Percentiles rank a stretch among this genome's conserved stretches.
Conservation (phyloP, 2,113 vertebrate species). For the Mobula birostris region DNA sequence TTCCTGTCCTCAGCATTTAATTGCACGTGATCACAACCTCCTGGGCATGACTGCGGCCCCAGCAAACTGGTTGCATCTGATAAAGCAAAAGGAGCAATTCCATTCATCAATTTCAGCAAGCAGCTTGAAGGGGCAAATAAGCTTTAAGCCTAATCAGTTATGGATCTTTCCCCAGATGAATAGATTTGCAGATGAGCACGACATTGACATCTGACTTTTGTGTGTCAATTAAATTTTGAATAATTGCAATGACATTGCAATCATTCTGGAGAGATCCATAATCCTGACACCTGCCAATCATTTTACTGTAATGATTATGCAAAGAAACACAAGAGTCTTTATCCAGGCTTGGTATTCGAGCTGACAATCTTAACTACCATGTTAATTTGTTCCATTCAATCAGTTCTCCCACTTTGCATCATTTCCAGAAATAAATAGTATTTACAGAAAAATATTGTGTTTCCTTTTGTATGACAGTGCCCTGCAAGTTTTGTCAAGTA, state of each 20-base stretch:
- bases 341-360: not conserved
- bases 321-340: not conserved
- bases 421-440: not conserved
- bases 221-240: constrained; percentile 3
- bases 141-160: not conserved
- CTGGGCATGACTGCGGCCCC: not conserved
- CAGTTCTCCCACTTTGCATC: not conserved
- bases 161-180: not conserved
- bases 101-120: not conserved
- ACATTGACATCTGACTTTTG: not conserved
- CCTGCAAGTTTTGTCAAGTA: not conserved
- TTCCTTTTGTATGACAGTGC: not conserved
- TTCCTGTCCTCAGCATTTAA: too few relatives aligned
- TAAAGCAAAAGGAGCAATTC: not conserved
- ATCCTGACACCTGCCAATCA: not conserved
- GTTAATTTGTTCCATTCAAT: not conserved
- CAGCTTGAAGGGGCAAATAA: not conserved
- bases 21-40: not conserved
- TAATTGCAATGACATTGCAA: constrained; percentile 6
- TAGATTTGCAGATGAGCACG: not conserved
- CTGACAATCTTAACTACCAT: too few relatives aligned
- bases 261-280: not conserved
- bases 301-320: not conserved
- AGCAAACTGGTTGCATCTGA: not conserved
- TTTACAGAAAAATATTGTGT: not conserved